Evolutionary conservation across 2,113 vertebrate species (phyloP).

Genomic region (Cyanistes caeruleus): DNA sequence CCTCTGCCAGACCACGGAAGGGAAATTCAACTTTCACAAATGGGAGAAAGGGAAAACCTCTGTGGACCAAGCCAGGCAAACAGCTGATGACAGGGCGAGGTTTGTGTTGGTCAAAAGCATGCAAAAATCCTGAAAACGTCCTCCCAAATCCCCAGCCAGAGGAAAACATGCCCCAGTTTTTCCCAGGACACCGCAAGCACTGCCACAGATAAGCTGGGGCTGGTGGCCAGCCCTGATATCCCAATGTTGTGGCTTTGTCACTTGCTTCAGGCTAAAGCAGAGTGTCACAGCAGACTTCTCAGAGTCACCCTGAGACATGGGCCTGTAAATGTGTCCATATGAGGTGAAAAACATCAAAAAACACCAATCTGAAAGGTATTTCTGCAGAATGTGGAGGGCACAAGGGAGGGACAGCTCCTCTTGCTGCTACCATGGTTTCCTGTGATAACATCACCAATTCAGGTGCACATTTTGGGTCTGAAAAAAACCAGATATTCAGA

Average conservation of each 20-base stretch:
- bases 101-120: not conserved
- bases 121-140: not conserved
- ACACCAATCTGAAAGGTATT: accelerated
- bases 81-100: not conserved
- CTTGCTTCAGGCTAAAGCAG: not conserved
- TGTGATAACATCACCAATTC: not conserved
- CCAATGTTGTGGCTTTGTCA: not conserved
- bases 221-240: not conserved
- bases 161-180: not conserved
- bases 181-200: not conserved
- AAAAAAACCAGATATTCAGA: not conserved
- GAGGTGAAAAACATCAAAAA: not conserved
- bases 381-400: not conserved
- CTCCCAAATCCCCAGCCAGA: not conserved
- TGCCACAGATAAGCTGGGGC: not conserved
- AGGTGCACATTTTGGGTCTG: not conserved
- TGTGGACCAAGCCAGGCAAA: not conserved
- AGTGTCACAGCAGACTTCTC: not conserved
- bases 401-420: not conserved
- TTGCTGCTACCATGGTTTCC: accelerated
- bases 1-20: not conserved
- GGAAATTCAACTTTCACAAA: not conserved
- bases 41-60: not conserved
- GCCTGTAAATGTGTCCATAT: not conserved
- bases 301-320: not conserved